Conservation (phyloP, 1,140 invertebrate species). For the Solen grandis region DNA sequence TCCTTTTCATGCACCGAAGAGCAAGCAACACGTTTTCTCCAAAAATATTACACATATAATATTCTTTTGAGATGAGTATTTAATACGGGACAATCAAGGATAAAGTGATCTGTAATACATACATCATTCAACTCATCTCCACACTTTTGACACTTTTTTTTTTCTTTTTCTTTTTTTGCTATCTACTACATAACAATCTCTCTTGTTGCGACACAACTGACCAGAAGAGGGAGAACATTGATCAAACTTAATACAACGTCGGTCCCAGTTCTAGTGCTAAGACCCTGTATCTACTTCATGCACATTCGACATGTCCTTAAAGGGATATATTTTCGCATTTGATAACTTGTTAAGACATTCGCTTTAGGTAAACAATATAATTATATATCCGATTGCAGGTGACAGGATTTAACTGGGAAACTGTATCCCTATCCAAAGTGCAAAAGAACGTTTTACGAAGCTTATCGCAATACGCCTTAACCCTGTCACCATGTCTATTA, state of each 20-base stretch:
- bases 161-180: too few relatives aligned
- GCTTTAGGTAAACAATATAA: not conserved
- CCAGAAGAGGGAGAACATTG: not conserved
- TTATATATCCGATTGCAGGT: not conserved
- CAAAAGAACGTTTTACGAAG: not conserved
- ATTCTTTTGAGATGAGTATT: too few relatives aligned
- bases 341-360: not conserved
- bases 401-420: not conserved
- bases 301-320: not conserved
- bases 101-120: too few relatives aligned
- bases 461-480: not conserved
- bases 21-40: too few relatives aligned
- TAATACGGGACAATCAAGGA: too few relatives aligned
- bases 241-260: not conserved
- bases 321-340: not conserved
- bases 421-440: not conserved
- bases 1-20: too few relatives aligned
- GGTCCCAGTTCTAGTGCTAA: not conserved
- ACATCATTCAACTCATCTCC: too few relatives aligned
- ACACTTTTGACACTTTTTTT: too few relatives aligned
- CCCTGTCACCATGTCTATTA: too few relatives aligned
- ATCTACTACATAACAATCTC: too few relatives aligned
- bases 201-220: not conserved
- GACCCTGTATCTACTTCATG: not conserved
- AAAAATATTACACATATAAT: too few relatives aligned